Evolutionary conservation across 2,888 invertebrate species (phyloP).

Genomic region (Lapara coniferarum): DNA sequence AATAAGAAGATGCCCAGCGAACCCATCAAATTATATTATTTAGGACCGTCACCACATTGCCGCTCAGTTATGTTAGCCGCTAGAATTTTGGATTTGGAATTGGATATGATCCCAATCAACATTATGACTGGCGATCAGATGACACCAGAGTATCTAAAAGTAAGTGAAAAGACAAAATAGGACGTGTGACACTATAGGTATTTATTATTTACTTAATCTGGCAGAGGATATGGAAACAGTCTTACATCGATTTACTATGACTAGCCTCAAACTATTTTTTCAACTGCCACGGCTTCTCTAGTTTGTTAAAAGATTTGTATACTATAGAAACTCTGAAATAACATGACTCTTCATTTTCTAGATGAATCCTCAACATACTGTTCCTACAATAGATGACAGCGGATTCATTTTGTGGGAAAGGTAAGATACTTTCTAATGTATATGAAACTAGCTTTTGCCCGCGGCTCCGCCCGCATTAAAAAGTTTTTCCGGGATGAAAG

Average conservation of each 20-base stretch:
- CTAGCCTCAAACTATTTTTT: no score
- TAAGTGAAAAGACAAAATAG: conserved; percentile 45
- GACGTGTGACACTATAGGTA: not conserved
- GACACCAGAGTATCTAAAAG: conserved; percentile 87
- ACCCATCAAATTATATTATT: conserved; percentile 85
- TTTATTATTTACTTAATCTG: no score
- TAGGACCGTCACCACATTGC: conserved; percentile 85
- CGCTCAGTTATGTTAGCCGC: conserved; percentile 86
- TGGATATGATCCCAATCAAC: conserved; percentile 85
- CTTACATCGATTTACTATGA: no score
- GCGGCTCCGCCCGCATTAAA: no score
- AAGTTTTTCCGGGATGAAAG: no score
- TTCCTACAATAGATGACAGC: conserved; percentile 89
- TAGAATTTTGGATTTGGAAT: conserved; percentile 84
- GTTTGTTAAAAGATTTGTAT: no score
- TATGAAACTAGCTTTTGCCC: no score
- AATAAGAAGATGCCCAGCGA: conserved; percentile 66
- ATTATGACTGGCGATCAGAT: conserved; percentile 84
- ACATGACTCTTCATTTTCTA: conserved; percentile 53
- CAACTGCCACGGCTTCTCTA: no score
- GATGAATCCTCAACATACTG: conserved; percentile 88
- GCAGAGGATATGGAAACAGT: no score
- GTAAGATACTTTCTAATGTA: conserved; percentile 54
- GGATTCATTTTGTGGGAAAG: conserved; percentile 89
- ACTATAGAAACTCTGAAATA: no score